Evolutionary conservation across 2,888 invertebrate species (phyloP).

Genomic region (Luperina nickerlii): DNA sequence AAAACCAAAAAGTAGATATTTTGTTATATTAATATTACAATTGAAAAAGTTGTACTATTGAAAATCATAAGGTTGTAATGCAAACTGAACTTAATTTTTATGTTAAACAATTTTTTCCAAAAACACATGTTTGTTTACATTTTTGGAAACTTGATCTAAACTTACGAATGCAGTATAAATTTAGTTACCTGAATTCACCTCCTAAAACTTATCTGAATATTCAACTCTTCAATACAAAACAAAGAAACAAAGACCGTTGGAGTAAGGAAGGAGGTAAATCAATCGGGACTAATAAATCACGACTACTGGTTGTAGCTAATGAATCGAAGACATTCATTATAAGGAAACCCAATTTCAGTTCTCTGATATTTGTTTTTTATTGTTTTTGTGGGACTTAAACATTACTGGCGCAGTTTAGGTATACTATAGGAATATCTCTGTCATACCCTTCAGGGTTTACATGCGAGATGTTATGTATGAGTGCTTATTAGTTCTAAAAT

Average conservation of each 20-base stretch:
- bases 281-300: conserved; percentile 44
- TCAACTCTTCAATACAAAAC: conserved; percentile 16
- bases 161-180: background rate
- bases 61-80: too few relatives aligned
- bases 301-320: conserved; percentile 34
- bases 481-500: too few relatives aligned
- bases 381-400: background rate
- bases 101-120: background rate
- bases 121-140: background rate
- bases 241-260: conserved; percentile 36
- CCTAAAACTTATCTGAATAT: background rate
- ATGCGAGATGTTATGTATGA: background rate
- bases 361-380: conserved; percentile 1
- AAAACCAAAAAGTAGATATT: too few relatives aligned
- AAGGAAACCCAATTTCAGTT: conserved; percentile 28
- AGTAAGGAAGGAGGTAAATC: conserved; percentile 41
- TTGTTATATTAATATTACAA: too few relatives aligned
- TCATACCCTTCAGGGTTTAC: background rate
- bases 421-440: background rate
- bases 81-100: too few relatives aligned
- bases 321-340: conserved; percentile 55
- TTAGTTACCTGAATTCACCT: background rate
- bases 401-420: background rate
- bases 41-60: too few relatives aligned
- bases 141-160: background rate